These are phyloP conservation scores for Acrobasis suavella DNA, from an alignment of 2,888 invertebrate species.

Conservation along the genomic window DNA sequence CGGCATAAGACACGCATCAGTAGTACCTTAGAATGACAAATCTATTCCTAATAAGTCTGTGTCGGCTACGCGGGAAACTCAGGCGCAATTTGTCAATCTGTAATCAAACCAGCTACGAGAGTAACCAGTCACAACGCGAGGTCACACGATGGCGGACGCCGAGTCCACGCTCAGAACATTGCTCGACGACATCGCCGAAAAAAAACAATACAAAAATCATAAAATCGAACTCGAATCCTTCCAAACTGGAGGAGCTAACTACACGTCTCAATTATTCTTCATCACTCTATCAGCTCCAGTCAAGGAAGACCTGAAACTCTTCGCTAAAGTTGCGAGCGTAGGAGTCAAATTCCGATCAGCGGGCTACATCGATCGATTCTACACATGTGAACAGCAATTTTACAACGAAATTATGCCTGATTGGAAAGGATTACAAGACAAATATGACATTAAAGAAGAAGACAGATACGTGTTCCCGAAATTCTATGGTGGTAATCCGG, in stretches of 20 bases:
- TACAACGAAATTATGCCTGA: constrained; percentile 34
- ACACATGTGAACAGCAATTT: constrained; percentile 18
- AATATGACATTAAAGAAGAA: constrained; percentile 37
- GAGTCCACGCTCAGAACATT: constrained; percentile 37
- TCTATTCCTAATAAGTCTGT: no score
- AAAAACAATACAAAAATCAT: constrained; percentile 39
- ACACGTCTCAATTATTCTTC: constrained; percentile 47
- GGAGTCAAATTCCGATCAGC: constrained; percentile 25
- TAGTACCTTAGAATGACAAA: no score
- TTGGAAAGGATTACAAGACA: constrained; percentile 36
- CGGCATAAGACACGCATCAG: no score
- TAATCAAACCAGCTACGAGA: no score
- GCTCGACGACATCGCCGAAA: constrained; percentile 43
- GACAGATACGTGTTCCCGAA: constrained; percentile 44
- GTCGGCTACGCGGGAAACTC: no score
- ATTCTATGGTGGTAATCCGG: constrained; percentile 43
- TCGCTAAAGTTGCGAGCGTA: constrained; percentile 55
- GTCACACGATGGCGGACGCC: constrained; percentile 43
- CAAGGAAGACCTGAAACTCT: constrained; percentile 44
- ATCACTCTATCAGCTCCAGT: constrained; percentile 39
- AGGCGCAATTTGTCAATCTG: no score
- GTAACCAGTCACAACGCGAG: constrained; percentile 20
- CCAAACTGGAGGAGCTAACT: constrained; percentile 53
- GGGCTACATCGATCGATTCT: background rate
- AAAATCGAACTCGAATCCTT: constrained; percentile 42